phyloP scores from a whole-genome alignment of 2,797 vertebrate genomes.

The Notoglanidium macrostoma region DNA sequence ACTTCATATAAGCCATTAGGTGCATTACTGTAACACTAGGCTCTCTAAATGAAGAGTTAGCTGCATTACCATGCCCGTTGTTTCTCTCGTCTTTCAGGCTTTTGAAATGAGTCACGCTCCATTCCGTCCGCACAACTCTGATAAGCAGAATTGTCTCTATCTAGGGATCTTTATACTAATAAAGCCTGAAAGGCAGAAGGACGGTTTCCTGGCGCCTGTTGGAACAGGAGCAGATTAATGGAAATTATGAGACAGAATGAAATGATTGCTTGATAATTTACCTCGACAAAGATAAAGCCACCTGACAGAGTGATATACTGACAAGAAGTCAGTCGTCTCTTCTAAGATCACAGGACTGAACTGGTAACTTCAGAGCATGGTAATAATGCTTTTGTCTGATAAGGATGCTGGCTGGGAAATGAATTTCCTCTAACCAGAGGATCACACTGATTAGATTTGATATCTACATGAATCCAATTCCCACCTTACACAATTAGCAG shows the following conservation, averaged over 20 bases:
- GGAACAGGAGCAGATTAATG: constrained; percentile 52
- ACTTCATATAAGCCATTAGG: constrained; percentile 29
- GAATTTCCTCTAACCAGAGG: constrained; percentile 24
- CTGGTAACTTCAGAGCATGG: constrained; percentile 20
- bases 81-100: constrained; percentile 16
- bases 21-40: constrained; percentile 14
- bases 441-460: constrained; percentile 39
- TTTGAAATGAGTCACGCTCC: constrained; percentile 43
- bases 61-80: background rate
- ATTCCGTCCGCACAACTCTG: constrained; percentile 28
- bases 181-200: constrained; percentile 48
- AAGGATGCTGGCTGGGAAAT: constrained; percentile 23
- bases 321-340: constrained; percentile 8
- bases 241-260: constrained; percentile 45
- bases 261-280: constrained; percentile 41
- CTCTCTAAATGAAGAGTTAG: background rate
- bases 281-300: constrained; percentile 29
- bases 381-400: constrained; percentile 22
- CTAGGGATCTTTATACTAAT: constrained; percentile 51
- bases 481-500: constrained; percentile 32
- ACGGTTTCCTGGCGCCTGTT: constrained; percentile 41
- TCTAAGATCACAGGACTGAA: constrained; percentile 32
- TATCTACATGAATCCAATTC: constrained; percentile 34
- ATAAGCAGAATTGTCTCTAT: constrained; percentile 50
- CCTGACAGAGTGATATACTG: constrained; percentile 2